Percentiles rank a stretch among this genome's conserved stretches.
Evolutionary conservation across 2,113 vertebrate genomes (phyloP).

Genomic region (Cebidichthys violaceus): DNA sequence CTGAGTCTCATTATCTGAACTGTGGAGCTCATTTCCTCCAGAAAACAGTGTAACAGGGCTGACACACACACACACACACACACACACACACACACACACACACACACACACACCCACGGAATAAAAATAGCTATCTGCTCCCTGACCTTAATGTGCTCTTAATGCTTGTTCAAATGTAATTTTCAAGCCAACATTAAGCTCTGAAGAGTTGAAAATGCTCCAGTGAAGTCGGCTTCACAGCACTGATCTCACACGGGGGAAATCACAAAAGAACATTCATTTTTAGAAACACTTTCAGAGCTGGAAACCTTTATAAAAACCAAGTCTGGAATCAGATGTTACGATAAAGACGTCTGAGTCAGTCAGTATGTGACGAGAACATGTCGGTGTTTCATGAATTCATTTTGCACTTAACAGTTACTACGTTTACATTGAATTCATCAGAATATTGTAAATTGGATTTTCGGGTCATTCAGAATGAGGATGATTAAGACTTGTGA

Average conservation of each 20-base stretch:
- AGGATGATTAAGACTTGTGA: too few species aligned
- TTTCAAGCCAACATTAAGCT: constrained; percentile 1
- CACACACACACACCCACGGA: constrained; percentile 33
- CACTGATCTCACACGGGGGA: neutral
- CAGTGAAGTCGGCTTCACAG: constrained; percentile 12
- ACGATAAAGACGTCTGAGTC: too few species aligned
- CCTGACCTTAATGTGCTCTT: constrained; percentile 29
- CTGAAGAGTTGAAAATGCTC: neutral
- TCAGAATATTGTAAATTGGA: too few species aligned
- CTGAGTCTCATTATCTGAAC: constrained; percentile 53
- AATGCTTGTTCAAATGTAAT: constrained; percentile 29
- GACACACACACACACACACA: constrained; percentile 24
- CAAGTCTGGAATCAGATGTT: neutral
- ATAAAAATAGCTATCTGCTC: constrained; percentile 5
- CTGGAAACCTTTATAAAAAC: neutral
- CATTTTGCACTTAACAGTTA: too few species aligned
- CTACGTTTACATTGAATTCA: too few species aligned
- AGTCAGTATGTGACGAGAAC: too few species aligned
- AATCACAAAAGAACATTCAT: neutral
- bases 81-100: constrained; percentile 11
- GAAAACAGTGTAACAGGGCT: constrained; percentile 21
- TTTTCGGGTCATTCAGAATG: too few species aligned
- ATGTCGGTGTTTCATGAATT: too few species aligned
- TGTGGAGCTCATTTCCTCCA: constrained; percentile 47
- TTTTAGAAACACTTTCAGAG: neutral